These are phyloP conservation scores for Polia nebulosa DNA, from an alignment of 2,888 invertebrate genomes.

Conservation along the genomic window DNA sequence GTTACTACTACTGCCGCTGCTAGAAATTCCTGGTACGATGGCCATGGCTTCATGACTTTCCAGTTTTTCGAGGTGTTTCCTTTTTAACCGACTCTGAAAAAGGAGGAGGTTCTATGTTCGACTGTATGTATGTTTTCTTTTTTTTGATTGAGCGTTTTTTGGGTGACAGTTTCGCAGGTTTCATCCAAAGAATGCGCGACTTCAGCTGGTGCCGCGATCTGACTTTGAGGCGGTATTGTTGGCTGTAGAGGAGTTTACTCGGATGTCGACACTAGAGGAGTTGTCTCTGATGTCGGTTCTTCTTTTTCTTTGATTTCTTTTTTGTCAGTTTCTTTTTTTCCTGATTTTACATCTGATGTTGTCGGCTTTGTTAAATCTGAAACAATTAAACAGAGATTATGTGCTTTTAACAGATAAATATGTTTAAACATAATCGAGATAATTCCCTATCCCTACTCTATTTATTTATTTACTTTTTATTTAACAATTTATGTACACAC, in stretches of 20 bases:
- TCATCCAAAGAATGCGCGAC: slow-evolving; percentile 93
- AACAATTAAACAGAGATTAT: slow-evolving; percentile 60
- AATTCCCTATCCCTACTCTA: neutral
- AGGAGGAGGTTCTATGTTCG: no score
- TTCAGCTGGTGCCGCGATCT: slow-evolving; percentile 93
- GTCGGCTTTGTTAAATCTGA: slow-evolving; percentile 77
- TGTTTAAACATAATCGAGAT: no score
- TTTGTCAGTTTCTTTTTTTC: slow-evolving; percentile 63
- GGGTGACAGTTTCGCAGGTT: slow-evolving; percentile 93
- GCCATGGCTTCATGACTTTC: slow-evolving; percentile 88
- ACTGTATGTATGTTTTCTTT: no score
- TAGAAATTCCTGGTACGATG: slow-evolving; percentile 87
- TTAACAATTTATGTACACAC: no score
- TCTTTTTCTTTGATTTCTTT: slow-evolving; percentile 69
- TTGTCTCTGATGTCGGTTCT: slow-evolving; percentile 72
- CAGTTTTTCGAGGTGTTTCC: slow-evolving; percentile 88
- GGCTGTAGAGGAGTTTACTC: slow-evolving; percentile 71
- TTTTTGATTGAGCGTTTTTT: slow-evolving; percentile 91
- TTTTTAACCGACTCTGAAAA: no score
- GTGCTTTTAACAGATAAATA: slow-evolving; percentile 57
- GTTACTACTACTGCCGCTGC: slow-evolving; percentile 89
- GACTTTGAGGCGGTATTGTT: slow-evolving; percentile 83
- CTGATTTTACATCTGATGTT: slow-evolving; percentile 72
- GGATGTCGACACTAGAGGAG: no score
- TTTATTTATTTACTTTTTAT: no score